These are phyloP conservation scores for Anolis apletophallus DNA, from an alignment of 2,797 vertebrate species.

Conservation along the genomic window DNA sequence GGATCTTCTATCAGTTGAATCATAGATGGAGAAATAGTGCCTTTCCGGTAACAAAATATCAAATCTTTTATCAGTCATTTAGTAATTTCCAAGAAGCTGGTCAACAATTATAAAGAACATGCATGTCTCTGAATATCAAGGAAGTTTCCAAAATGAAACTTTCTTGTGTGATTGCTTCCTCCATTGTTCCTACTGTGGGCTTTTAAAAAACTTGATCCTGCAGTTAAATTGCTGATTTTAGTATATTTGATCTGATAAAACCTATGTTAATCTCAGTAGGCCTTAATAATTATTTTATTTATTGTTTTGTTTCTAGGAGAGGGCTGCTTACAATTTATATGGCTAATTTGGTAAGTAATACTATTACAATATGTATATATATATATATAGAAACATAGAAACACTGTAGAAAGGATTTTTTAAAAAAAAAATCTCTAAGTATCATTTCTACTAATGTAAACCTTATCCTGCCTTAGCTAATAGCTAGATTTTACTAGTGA, in stretches of 20 bases:
- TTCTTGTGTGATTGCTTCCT: too few relatives aligned
- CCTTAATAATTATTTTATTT: slow-evolving; percentile 22
- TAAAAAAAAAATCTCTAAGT: background rate
- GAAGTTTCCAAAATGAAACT: too few relatives aligned
- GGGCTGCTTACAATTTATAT: slow-evolving; percentile 98
- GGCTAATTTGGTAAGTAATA: slow-evolving; percentile 93
- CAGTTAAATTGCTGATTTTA: background rate
- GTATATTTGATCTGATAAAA: slow-evolving; percentile 1
- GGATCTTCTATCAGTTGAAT: too few relatives aligned
- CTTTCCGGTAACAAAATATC: too few relatives aligned
- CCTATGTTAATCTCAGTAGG: slow-evolving; percentile 13
- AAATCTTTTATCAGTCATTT: too few relatives aligned
- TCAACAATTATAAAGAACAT: too few relatives aligned
- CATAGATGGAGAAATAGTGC: too few relatives aligned
- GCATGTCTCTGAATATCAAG: too few relatives aligned
- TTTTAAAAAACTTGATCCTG: too few relatives aligned
- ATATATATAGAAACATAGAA: background rate
- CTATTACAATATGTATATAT: slow-evolving; percentile 29
- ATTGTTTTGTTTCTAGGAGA: slow-evolving; percentile 85
- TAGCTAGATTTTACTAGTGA: background rate
- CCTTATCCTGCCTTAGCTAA: background rate
- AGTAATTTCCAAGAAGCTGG: too few relatives aligned
- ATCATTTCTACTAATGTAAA: background rate
- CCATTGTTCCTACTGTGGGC: too few relatives aligned
- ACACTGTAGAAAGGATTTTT: background rate